A percentile compares a stretch with the other conserved stretches of the same genome.
Conservation (phyloP, 2,113 vertebrate species). For the Gobiocypris rarus region DNA sequence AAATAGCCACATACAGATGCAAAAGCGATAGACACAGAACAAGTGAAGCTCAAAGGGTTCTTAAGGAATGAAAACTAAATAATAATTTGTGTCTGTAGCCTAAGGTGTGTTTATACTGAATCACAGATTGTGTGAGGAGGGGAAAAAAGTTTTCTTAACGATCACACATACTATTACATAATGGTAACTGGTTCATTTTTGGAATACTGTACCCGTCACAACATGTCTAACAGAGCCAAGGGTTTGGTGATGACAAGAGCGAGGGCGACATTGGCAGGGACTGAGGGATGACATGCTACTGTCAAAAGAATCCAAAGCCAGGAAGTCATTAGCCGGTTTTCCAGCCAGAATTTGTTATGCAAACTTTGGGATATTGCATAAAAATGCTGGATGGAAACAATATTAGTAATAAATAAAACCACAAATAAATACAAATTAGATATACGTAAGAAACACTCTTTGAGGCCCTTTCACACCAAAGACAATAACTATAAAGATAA, state of each 20-base stretch:
- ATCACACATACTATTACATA: slow-evolving; percentile 3
- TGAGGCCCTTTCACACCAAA: too few relatives aligned
- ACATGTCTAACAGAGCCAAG: slow-evolving; percentile 18
- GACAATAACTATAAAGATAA: too few relatives aligned
- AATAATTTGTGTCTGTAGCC: slow-evolving; percentile 3
- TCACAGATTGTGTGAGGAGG: background rate
- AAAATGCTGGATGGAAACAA: background rate
- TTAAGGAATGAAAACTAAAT: background rate
- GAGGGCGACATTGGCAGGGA: slow-evolving; percentile 20
- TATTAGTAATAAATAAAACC: background rate
- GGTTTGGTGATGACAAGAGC: background rate
- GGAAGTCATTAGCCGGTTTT: background rate
- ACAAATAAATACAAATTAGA: too few relatives aligned
- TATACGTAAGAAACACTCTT: too few relatives aligned
- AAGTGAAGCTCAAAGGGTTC: background rate
- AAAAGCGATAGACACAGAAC: background rate
- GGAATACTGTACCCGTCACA: slow-evolving; percentile 21
- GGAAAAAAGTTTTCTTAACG: background rate
- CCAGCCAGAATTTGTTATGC: too few relatives aligned
- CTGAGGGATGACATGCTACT: background rate
- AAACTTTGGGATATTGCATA: background rate
- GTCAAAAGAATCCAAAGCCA: background rate
- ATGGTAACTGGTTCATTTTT: background rate
- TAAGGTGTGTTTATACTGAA: slow-evolving; percentile 7
- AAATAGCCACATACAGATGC: background rate